These are phyloP conservation scores for Bursaphelenchus okinawaensis DNA, from an alignment of 2,888 invertebrate genomes.

Conservation along the genomic window DNA sequence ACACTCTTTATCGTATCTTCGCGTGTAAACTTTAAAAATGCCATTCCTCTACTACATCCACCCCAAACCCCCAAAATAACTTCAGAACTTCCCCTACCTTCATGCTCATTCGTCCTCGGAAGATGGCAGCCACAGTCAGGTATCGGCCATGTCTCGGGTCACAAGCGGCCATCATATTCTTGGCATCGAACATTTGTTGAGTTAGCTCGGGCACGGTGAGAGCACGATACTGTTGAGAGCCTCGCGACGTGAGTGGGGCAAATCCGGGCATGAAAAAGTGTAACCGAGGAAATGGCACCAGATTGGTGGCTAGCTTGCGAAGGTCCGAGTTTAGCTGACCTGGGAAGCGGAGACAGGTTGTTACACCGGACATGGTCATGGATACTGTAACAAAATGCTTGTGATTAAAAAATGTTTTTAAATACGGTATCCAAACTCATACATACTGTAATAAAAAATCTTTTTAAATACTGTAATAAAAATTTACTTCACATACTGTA, in stretches of 20 bases:
- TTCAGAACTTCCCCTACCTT: slow-evolving; percentile 37
- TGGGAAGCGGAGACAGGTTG: slow-evolving; percentile 72
- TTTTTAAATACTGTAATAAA: too few relatives aligned
- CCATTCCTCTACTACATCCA: too few relatives aligned
- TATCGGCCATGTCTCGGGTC: slow-evolving; percentile 63
- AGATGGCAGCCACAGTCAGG: slow-evolving; percentile 65
- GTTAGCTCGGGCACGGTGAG: slow-evolving; percentile 72
- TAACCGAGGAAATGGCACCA: slow-evolving; percentile 76
- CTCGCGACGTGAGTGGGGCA: slow-evolving; percentile 72
- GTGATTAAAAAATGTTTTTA: too few relatives aligned
- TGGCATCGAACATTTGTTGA: slow-evolving; percentile 46
- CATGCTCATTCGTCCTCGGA: slow-evolving; percentile 66
- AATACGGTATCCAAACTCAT: too few relatives aligned
- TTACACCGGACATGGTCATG: slow-evolving; percentile 62
- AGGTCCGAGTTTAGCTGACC: slow-evolving; percentile 72
- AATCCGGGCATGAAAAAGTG: slow-evolving; percentile 68
- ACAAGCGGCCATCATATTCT: slow-evolving; percentile 62
- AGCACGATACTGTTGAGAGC: slow-evolving; percentile 58
- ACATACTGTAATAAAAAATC: too few relatives aligned
- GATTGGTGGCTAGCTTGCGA: slow-evolving; percentile 73
- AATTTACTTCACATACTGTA: too few relatives aligned
- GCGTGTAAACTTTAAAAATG: too few relatives aligned
- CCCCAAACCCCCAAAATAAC: too few relatives aligned
- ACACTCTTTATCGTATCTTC: too few relatives aligned
- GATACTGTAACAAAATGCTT: slow-evolving; percentile 56